Evolutionary conservation across 2,113 vertebrate genomes (phyloP).

Genomic region (Climacteris rufus): DNA sequence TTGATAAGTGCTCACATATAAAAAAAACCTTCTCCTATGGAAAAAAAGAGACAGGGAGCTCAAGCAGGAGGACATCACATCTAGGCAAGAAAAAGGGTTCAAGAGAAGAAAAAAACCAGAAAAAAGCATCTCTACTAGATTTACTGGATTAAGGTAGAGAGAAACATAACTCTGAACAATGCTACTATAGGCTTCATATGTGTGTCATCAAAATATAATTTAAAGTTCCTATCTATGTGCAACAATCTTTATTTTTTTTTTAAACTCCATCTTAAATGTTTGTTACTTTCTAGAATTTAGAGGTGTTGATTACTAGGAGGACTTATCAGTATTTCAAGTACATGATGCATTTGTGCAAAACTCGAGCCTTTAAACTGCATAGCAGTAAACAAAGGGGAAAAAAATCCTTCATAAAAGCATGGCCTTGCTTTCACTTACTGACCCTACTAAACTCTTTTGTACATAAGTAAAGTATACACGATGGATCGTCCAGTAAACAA

Average conservation of each 20-base stretch:
- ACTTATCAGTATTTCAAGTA: not conserved
- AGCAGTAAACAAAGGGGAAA: not conserved
- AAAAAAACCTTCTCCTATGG: conserved; percentile 50
- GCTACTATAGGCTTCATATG: not conserved
- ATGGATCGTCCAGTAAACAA: not conserved
- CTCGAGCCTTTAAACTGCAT: not conserved
- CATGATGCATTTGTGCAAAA: not conserved
- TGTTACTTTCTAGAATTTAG: not conserved
- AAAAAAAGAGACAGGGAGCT: conserved; percentile 32
- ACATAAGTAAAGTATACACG: not conserved
- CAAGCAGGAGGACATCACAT: conserved; percentile 47
- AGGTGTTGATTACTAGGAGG: not conserved
- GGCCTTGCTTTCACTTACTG: not conserved
- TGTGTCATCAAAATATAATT: conserved; percentile 2
- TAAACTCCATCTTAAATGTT: not conserved
- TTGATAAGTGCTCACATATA: conserved; percentile 49
- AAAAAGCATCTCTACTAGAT: not conserved
- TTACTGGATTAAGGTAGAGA: conserved; percentile 15
- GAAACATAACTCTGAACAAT: conserved; percentile 55
- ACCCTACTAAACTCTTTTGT: not conserved
- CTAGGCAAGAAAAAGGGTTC: conserved; percentile 28
- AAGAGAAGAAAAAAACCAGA: conserved; percentile 4
- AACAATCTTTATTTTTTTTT: not conserved
- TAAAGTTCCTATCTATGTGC: conserved; percentile 14
- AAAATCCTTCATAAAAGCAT: not conserved